Evolutionary conservation across 1,140 invertebrate species (phyloP), one percentile per base, ranked within the genome.

Genomic region (Aradophagus sp.): DNA sequence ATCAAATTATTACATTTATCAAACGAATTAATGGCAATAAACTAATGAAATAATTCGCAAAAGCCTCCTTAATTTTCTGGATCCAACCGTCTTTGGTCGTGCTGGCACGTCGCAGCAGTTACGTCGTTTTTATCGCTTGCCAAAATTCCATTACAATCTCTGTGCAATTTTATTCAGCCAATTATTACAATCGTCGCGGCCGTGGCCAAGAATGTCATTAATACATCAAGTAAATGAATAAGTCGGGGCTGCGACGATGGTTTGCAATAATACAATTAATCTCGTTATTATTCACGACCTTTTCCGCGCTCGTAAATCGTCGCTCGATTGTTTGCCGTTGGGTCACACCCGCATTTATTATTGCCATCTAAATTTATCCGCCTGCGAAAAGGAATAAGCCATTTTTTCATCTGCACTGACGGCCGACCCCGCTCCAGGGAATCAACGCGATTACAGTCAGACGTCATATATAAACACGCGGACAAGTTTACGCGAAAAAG

Each of bases 161-260:
- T 11, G 23, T 12, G 17, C 10, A 55, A 55, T 66, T 56, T 66
- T 34, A 48, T 42, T 42, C 17, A 27, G 42, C 19, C 36, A 66
- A 66, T 66, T 56, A 66, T 66, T 42, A 66, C 50, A 55, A 56
- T 66, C 44, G 50, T 56, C 44, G 35, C 48, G 15, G 27, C 29
- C 42, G 34, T 53, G 35, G 52, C 50, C 39, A 66, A 42, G 35
- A 66, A 34, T 39, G 19, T 56, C 62, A 50, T 66, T 66, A 66
- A 66, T 66, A 66, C 29, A 56, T 66, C 62, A 48, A 39, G 44
- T 27, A 12, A 6, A n/a, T 50, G 27, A 34, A 52, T 53, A 52
- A 52, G 17, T 11, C 27, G 6, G 0, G 31, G 50, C 31, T 36
- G 31, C 38, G 31, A 38, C 7, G 10, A 2, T 2, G 7, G 5